Evolutionary conservation across 2,113 vertebrate species (phyloP).

Genomic region (Alces alces): DNA sequence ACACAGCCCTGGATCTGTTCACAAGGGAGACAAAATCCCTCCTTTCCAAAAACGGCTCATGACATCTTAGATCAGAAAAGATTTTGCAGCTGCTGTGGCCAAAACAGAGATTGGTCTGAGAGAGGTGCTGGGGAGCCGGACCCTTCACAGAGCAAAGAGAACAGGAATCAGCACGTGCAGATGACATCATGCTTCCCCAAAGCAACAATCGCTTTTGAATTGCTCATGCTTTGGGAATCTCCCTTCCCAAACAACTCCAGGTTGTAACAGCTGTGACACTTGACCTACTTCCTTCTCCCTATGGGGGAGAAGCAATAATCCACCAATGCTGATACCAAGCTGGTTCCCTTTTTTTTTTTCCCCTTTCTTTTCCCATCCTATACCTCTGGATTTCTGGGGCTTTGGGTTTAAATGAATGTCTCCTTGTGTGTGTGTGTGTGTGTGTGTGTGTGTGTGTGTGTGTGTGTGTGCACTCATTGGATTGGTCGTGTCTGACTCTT

Average conservation of each 20-base stretch:
- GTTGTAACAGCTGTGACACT: background rate
- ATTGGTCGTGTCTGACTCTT: background rate
- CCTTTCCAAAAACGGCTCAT: too few species aligned
- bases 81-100: background rate
- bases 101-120: background rate
- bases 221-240: slow-evolving; percentile 20
- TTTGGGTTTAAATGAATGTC: background rate
- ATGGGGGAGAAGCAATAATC: background rate
- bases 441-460: too few species aligned
- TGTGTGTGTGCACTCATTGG: background rate
- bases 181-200: background rate
- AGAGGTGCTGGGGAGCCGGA: background rate
- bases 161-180: background rate
- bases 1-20: background rate
- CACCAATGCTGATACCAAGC: background rate
- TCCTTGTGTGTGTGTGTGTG: background rate
- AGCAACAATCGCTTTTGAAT: background rate
- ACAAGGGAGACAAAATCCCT: background rate
- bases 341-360: background rate
- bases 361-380: background rate
- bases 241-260: background rate
- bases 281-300: background rate
- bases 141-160: too few species aligned
- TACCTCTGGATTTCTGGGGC: background rate
- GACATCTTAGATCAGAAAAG: background rate